Conservation (phyloP, 2,797 vertebrate species). For the Aplochiton taeniatus region DNA sequence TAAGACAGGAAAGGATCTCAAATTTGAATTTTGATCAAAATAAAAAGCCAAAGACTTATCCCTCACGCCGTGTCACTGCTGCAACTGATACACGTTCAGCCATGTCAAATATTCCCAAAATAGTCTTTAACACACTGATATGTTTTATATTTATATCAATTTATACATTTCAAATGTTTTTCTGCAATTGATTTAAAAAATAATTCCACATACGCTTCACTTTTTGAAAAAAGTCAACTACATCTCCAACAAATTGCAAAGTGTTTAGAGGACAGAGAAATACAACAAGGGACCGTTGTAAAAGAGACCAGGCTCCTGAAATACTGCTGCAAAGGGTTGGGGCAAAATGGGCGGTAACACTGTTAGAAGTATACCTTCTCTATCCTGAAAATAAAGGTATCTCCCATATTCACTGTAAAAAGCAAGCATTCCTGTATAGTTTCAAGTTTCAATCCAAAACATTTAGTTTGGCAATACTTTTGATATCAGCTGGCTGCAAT, state of each 20-base stretch:
- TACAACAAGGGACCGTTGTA: conserved; percentile 1
- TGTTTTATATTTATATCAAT: too few species aligned
- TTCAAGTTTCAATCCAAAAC: conserved; percentile 80
- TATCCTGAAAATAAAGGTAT: conserved; percentile 39
- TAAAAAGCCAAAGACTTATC: too few species aligned
- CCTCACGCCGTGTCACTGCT: too few species aligned
- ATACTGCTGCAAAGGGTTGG: conserved; percentile 46
- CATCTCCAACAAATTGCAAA: conserved; percentile 36
- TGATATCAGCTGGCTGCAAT: conserved; percentile 67
- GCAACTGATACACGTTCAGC: not conserved
- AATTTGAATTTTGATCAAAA: too few species aligned
- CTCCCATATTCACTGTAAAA: conserved; percentile 49
- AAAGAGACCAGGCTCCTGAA: conserved; percentile 30
- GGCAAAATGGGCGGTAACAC: conserved; percentile 34
- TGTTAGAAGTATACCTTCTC: conserved; percentile 26
- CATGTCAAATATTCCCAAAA: conserved; percentile 9
- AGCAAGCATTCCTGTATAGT: conserved; percentile 55
- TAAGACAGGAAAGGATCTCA: not conserved
- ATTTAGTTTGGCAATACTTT: conserved; percentile 76
- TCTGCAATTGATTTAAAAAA: conserved; percentile 3
- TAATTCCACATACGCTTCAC: not conserved
- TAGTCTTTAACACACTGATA: conserved; percentile 16
- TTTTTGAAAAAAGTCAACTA: conserved; percentile 9
- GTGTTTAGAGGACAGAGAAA: conserved; percentile 3
- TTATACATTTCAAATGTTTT: too few species aligned